These are phyloP conservation scores for Cavia porcellus DNA, from an alignment of 2,113 vertebrate genomes.

Conservation along the genomic window DNA sequence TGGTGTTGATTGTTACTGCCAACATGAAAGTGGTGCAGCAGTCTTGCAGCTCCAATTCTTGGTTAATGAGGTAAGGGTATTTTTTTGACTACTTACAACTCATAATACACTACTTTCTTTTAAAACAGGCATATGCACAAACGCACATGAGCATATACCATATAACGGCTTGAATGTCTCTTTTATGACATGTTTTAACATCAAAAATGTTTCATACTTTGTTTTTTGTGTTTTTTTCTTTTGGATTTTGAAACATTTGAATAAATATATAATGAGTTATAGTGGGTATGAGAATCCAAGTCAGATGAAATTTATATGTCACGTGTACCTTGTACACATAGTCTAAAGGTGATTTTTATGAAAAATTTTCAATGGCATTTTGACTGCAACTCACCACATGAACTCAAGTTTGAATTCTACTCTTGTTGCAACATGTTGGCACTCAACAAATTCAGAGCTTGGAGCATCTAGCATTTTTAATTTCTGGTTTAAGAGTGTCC, in stretches of 20 bases:
- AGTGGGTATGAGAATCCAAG: background rate
- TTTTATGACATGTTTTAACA: background rate
- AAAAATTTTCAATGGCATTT: background rate
- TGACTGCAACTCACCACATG: background rate
- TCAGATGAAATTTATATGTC: background rate
- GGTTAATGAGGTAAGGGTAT: constrained; percentile 96
- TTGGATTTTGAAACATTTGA: background rate
- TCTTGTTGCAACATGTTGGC: background rate
- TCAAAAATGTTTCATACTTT: background rate
- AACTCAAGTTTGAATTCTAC: background rate
- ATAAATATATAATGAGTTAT: background rate
- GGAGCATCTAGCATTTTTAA: background rate
- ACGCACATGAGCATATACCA: background rate
- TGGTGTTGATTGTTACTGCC: constrained; percentile 97
- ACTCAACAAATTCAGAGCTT: background rate
- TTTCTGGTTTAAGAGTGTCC: background rate
- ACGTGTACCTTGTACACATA: background rate
- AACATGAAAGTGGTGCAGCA: constrained; percentile 97
- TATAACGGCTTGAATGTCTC: background rate
- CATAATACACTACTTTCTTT: background rate
- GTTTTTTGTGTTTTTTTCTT: background rate
- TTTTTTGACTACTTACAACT: constrained; percentile 6
- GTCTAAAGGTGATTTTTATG: background rate
- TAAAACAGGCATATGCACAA: background rate
- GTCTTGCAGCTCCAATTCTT: constrained; percentile 98